phyloP scores from a whole-genome alignment of 2,888 invertebrate genomes.

The Hipparchia semele region DNA sequence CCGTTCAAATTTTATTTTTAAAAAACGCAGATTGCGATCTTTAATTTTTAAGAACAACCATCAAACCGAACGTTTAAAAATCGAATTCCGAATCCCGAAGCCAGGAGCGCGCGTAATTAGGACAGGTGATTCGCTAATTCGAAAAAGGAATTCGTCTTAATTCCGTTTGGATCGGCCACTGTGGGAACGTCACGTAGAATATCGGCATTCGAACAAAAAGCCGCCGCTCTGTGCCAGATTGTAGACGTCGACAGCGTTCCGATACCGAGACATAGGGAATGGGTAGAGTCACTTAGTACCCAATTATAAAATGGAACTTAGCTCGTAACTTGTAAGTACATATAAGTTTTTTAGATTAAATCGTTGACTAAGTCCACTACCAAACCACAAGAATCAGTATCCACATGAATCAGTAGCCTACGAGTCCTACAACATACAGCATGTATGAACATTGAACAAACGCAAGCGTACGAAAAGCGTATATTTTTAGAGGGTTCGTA shows the following conservation, averaged over 20 bases:
- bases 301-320: no score
- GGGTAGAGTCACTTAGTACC: no score
- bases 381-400: no score
- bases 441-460: no score
- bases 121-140: slow-evolving; percentile 82
- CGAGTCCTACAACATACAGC: no score
- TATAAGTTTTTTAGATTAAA: no score
- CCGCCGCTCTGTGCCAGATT: slow-evolving; percentile 46
- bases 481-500: no score
- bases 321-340: no score
- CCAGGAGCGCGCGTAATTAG: slow-evolving; percentile 66
- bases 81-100: slow-evolving; percentile 55
- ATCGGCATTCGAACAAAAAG: slow-evolving; percentile 77
- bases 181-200: slow-evolving; percentile 81
- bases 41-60: slow-evolving; percentile 15
- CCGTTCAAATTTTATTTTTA: not conserved
- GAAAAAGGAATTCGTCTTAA: slow-evolving; percentile 73
- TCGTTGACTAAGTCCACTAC: no score
- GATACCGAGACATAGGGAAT: no score
- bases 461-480: no score
- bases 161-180: slow-evolving; percentile 59
- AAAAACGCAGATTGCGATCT: slow-evolving; percentile 7
- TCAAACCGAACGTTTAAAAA: slow-evolving; percentile 41
- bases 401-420: no score
- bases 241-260: slow-evolving; percentile 35